Evolutionary conservation across 2,888 invertebrate genomes (phyloP), one percentile per base, ranked within the genome.

Genomic region (Agapostemon virescens): DNA sequence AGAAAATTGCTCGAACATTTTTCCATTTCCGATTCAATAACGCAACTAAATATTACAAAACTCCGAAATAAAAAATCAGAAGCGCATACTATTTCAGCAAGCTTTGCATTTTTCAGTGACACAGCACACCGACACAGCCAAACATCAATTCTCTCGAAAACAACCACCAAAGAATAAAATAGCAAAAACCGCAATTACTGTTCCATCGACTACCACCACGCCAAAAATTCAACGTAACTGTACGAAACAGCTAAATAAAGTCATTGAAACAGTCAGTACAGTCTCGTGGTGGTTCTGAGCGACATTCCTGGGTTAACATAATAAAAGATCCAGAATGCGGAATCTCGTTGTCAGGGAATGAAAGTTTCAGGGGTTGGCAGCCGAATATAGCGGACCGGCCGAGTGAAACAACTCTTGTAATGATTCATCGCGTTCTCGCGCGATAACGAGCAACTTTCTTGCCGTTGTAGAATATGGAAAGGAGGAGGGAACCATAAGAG

Each of bases 361-460:
- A 68, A 79, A 77, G 68, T 68, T 77, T 68, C 30, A n/a, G 33
- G 17, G 33, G 55, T 15, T 26, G 15, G 15, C 11, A 2, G 26
- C 15, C 11, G 30, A 23, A 61, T 30, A 26, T 9, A 40, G 52
- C 40, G 36, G 13, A 15, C n/a, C 17, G 11, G 55, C 55, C 15
- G 63, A 40, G 30, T 23, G 71, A 69, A 72, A 72, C 76, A 70
- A 61, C 49, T 49, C 33, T 38, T 66, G 33, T 71, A 76, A 76
- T 77, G 79, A 67, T 76, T 76, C 67, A 40, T 40, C 69, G 23
- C 30, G 36, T n/a, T 58, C 69, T 58, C 66, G 58, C 45, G 38
- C 67, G 52, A 45, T 72, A 77, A 79, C 61, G 63, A 71, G 68
- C 71, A 79, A 77, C 68, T 77, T 77, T 45, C 58, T 36, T 26